phyloP scores from a whole-genome alignment of 2,888 invertebrate species.

The Carpatolechia fugitivella region DNA sequence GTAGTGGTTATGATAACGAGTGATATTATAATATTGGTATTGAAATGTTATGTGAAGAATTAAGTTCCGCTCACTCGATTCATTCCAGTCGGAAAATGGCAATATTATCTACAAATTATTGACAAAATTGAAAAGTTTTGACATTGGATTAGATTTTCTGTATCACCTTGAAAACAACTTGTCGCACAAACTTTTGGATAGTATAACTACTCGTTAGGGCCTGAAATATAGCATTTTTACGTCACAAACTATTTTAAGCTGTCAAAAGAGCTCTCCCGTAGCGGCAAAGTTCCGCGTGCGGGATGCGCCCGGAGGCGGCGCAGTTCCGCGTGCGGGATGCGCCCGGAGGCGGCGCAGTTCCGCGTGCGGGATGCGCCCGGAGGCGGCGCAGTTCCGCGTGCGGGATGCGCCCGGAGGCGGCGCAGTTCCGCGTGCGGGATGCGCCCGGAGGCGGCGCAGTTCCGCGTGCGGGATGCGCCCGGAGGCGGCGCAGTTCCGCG shows the following conservation, averaged over 20 bases:
- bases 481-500: too few species aligned
- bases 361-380: too few species aligned
- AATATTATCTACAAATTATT: constrained; percentile 22
- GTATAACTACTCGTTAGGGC: constrained; percentile 47
- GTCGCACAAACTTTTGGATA: constrained; percentile 57
- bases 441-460: too few species aligned
- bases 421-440: too few species aligned
- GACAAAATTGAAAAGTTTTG: constrained; percentile 33
- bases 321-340: too few species aligned
- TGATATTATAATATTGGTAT: constrained; percentile 57
- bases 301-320: too few species aligned
- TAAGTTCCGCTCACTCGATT: constrained; percentile 43
- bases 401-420: too few species aligned
- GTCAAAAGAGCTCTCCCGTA: not conserved
- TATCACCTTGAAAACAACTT: constrained; percentile 36
- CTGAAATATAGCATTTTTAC: constrained; percentile 54
- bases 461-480: too few species aligned
- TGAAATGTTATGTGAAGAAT: constrained; percentile 38
- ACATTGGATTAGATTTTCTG: constrained; percentile 31
- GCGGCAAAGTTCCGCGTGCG: too few species aligned
- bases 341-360: too few species aligned
- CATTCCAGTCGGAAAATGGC: constrained; percentile 61
- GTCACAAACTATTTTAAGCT: constrained; percentile 53
- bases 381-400: too few species aligned
- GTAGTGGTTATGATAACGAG: constrained; percentile 47